A percentile compares a stretch with the other conserved stretches of the same genome.
phyloP scores from a whole-genome alignment of 2,888 invertebrate genomes.

The Aspidiotus rigidus region DNA sequence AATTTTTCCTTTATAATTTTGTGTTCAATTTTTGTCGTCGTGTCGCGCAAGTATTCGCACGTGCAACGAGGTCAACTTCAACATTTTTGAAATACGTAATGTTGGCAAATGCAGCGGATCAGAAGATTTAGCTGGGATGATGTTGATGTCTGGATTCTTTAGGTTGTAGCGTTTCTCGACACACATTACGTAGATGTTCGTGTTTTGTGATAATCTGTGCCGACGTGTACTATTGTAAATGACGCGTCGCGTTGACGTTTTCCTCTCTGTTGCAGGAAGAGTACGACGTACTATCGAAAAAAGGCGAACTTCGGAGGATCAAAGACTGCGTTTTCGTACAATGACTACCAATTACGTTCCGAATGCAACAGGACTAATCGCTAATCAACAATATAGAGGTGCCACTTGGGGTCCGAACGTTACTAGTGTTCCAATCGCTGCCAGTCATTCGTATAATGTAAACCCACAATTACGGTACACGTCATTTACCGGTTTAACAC shows the following conservation, averaged over 20 bases:
- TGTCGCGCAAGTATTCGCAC: too few species aligned
- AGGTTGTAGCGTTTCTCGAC: too few species aligned
- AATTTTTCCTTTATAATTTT: too few species aligned
- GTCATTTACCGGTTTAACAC: conserved; percentile 30
- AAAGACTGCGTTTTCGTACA: conserved; percentile 10
- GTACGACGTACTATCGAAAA: background rate
- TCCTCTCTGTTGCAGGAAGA: background rate
- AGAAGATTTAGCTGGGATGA: too few species aligned
- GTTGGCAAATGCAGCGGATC: too few species aligned
- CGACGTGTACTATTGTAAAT: too few species aligned
- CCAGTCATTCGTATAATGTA: conserved; percentile 31
- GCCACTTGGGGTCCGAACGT: conserved; percentile 27
- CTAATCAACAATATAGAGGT: conserved; percentile 30
- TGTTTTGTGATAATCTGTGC: too few species aligned
- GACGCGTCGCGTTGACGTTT: background rate
- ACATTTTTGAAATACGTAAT: too few species aligned
- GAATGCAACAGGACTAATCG: conserved; percentile 29
- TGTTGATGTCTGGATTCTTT: too few species aligned
- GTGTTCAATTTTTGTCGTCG: too few species aligned
- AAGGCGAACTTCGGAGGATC: background rate
- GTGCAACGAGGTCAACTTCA: too few species aligned
- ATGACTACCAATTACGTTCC: conserved; percentile 33
- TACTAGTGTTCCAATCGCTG: conserved; percentile 18
- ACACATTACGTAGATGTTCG: too few species aligned
- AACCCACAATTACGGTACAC: conserved; percentile 30